Conservation (phyloP, 1,140 invertebrate species). For the Pygmarrhopalites habei region DNA sequence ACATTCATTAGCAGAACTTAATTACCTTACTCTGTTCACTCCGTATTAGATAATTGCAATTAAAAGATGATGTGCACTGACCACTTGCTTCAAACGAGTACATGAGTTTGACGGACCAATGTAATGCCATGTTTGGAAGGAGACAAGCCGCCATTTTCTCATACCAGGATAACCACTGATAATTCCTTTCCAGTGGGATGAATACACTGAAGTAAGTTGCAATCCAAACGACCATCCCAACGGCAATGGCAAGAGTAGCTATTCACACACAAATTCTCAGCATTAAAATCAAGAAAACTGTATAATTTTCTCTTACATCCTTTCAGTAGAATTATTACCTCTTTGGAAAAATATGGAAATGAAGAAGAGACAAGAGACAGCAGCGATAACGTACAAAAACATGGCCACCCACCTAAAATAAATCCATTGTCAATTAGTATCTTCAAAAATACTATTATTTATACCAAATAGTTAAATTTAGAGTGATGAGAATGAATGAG, state of each 20-base stretch:
- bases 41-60: too few species aligned
- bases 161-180: constrained; percentile 7
- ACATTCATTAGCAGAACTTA: too few species aligned
- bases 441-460: too few species aligned
- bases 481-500: too few species aligned
- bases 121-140: constrained; percentile 26
- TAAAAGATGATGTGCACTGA: background rate
- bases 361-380: constrained; percentile 29
- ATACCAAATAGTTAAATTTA: too few species aligned
- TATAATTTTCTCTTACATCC: background rate
- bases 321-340: constrained; percentile 25
- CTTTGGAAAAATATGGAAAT: constrained; percentile 28
- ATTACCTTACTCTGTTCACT: too few species aligned
- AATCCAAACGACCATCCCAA: constrained; percentile 28
- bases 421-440: too few species aligned
- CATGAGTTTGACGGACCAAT: constrained; percentile 25
- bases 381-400: constrained; percentile 22
- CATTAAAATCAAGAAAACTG: constrained; percentile 43
- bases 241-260: constrained; percentile 27
- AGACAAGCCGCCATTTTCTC: constrained; percentile 17
- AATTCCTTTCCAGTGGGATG: constrained; percentile 10
- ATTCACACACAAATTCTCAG: background rate
- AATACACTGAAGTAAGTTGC: constrained; percentile 12
- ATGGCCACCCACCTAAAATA: constrained; percentile 25
- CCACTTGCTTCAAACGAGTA: constrained; percentile 26